These are phyloP conservation scores for Sminthopsis crassicaudata DNA, from an alignment of 2,113 vertebrate species.

Conservation along the genomic window DNA sequence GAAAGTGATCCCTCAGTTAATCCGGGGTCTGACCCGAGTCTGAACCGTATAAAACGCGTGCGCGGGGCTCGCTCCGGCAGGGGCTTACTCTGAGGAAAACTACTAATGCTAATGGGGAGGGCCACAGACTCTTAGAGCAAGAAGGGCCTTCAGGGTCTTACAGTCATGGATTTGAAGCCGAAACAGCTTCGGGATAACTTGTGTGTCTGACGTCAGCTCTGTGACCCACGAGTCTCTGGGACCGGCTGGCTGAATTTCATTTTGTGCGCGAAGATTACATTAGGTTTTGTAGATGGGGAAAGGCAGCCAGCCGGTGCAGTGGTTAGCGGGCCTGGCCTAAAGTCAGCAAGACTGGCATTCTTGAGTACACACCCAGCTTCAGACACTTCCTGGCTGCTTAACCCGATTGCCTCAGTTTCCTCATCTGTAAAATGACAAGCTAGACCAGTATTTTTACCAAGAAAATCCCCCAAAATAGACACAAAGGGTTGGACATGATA, in stretches of 20 bases:
- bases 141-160: background rate
- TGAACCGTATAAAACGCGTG: background rate
- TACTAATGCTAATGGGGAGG: background rate
- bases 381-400: too few species aligned
- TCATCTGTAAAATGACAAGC: background rate
- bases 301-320: background rate
- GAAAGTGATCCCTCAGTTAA: background rate
- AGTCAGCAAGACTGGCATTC: background rate
- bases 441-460: too few species aligned
- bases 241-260: background rate
- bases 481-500: too few species aligned
- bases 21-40: background rate
- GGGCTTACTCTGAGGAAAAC: background rate
- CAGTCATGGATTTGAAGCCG: background rate
- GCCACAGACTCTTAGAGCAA: background rate
- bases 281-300: background rate
- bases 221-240: background rate
- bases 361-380: background rate
- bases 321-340: background rate
- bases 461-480: too few species aligned
- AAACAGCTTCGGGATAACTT: background rate
- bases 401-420: background rate
- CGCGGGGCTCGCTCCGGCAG: background rate
- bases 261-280: background rate
- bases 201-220: background rate